Base-by-base conservation (phyloP, 1,140 invertebrate species). In the Cotesia chilonis region DNA sequence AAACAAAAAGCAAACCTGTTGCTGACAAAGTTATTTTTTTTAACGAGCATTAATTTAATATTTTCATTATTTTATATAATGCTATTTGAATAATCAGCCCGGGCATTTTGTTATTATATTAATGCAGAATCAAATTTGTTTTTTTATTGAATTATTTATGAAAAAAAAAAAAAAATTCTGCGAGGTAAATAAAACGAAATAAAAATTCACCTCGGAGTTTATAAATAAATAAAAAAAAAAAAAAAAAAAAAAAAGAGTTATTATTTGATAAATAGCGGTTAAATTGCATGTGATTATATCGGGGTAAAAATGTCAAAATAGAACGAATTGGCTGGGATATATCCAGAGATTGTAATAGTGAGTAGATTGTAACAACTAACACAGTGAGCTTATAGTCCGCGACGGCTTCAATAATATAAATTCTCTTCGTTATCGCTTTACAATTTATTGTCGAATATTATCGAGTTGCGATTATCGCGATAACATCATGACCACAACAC, bases 381-480 rank as follows among this genome's bases (percentile, higher is more conserved):
- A 41, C 41, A 17, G 36, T 35, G 54, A 52, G 54, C 54, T 68
- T 68, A 68, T 70, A 68, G 38, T 59, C 64, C 36, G 17, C 47
- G 47, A 51, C 12, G 28, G 41, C 65, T 77, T 59, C 79, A 81
- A 80, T 81, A 81, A 81, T 81, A 81, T 81, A 81, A 81, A 81
- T 81, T 77, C 77, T 80, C 68, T 77, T 80, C 70, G 79, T 81
- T 81, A 81, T 81, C 80, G 72, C 41, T 36, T 54, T 2, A 41
- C 75, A 79, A 81, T 81, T 81, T 81, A 81, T 80, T 81, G 79
- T 74, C 77, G 79, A 73, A 81, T 81, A 81, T 81, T 81, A 81
- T 81, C 80, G 78, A 79, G 75, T 68, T 66, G 77, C 80, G 80
- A 81, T 81, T 81, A 81, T 80, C 77, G 71, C 73, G 80, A 81